Percentiles rank a stretch among this genome's conserved stretches.
Conservation (phyloP, 2,888 invertebrate genomes). For the Xanthia togata region DNA sequence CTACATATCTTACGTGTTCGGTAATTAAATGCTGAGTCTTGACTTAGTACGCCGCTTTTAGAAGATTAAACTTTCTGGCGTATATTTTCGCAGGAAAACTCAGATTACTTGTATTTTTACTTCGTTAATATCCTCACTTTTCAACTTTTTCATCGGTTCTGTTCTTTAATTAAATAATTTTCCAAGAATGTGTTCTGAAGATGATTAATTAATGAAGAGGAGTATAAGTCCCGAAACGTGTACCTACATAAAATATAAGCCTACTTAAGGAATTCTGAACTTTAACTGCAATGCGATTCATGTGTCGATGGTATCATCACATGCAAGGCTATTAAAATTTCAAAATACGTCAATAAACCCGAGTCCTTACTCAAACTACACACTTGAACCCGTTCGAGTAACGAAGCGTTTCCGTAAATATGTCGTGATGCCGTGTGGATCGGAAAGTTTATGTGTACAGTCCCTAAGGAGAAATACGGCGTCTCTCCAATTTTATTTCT, state of each 20-base stretch:
- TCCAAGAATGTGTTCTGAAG: slow-evolving; percentile 41
- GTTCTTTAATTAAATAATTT: slow-evolving; percentile 60
- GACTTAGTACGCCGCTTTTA: slow-evolving; percentile 52
- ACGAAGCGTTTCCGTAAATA: slow-evolving; percentile 60
- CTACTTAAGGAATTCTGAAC: not conserved
- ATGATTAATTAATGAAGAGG: slow-evolving; percentile 55
- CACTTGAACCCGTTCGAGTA: slow-evolving; percentile 44
- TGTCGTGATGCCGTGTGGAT: slow-evolving; percentile 53
- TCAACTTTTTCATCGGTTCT: slow-evolving; percentile 46
- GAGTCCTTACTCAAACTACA: slow-evolving; percentile 40
- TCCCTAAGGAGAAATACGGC: slow-evolving; percentile 52
- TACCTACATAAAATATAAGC: not conserved
- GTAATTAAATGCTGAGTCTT: slow-evolving; percentile 66
- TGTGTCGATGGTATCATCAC: slow-evolving; percentile 16
- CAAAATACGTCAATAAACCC: slow-evolving; percentile 42
- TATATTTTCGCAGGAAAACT: slow-evolving; percentile 52
- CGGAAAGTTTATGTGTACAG: slow-evolving; percentile 55
- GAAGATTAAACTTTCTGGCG: slow-evolving; percentile 63
- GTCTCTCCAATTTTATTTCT: slow-evolving; percentile 56
- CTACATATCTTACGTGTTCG: slow-evolving; percentile 61
- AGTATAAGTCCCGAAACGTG: not conserved
- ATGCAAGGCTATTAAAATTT: slow-evolving; percentile 32
- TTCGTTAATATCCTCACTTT: slow-evolving; percentile 50
- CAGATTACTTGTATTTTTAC: slow-evolving; percentile 51
- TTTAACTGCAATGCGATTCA: slow-evolving; percentile 7